These are phyloP conservation scores for Drosophila athabasca DNA, from an alignment of 1,140 invertebrate species.

Conservation along the genomic window DNA sequence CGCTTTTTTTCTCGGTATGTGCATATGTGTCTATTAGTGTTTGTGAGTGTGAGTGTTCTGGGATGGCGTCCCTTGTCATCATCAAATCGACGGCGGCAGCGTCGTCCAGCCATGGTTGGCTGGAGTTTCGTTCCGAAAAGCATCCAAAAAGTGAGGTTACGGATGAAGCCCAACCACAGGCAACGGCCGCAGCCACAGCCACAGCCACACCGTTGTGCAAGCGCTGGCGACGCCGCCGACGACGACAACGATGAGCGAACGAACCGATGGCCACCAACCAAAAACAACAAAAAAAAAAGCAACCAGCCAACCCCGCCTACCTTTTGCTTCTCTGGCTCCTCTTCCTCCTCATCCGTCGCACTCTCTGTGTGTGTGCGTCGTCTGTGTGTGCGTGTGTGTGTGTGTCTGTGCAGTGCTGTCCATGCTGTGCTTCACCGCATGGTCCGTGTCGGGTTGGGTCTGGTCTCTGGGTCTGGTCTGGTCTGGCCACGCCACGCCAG, in stretches of 20 bases:
- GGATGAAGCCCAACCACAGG: slow-evolving; percentile 25
- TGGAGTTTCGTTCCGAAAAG: slow-evolving; percentile 11
- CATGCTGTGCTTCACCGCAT: slow-evolving; percentile 32
- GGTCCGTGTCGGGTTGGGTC: slow-evolving; percentile 37
- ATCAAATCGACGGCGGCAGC: too few relatives aligned
- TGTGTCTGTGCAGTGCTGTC: slow-evolving; percentile 13
- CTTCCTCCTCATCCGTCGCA: slow-evolving; percentile 13
- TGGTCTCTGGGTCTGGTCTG: slow-evolving; percentile 3
- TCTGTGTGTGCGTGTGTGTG: slow-evolving; percentile 20
- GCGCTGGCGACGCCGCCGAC: slow-evolving; percentile 5
- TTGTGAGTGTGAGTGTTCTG: too few relatives aligned
- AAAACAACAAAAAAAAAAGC: slow-evolving; percentile 18
- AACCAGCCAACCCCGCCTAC: slow-evolving; percentile 33
- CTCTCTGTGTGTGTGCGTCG: slow-evolving; percentile 5
- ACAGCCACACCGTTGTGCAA: slow-evolving; percentile 36
- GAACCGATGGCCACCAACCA: slow-evolving; percentile 47
- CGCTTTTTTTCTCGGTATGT: too few relatives aligned
- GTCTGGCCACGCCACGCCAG: too few relatives aligned
- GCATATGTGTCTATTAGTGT: too few relatives aligned
- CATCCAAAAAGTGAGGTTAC: slow-evolving; percentile 51
- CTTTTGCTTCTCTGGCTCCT: slow-evolving; percentile 11
- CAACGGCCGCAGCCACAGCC: slow-evolving; percentile 2
- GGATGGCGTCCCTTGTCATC: too few relatives aligned
- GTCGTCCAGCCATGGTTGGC: slow-evolving; percentile 7
- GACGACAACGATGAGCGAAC: slow-evolving; percentile 5